phyloP scores from a whole-genome alignment of 1,140 invertebrate species.

The Drosophila repleta region DNA sequence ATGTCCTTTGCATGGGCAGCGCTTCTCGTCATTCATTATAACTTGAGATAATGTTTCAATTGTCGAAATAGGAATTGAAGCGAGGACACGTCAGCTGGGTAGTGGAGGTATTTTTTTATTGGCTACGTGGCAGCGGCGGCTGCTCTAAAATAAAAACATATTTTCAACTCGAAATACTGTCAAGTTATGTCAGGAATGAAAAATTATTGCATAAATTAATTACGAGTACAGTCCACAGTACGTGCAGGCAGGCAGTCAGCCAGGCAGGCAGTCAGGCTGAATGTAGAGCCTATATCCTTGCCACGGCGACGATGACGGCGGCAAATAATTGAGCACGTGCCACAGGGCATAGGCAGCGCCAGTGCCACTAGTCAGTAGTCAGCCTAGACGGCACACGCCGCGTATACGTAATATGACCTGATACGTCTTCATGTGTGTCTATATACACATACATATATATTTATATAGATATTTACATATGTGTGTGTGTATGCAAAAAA shows the following conservation, averaged over 20 bases:
- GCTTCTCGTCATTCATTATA: conserved; percentile 71
- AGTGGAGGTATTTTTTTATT: conserved; percentile 37
- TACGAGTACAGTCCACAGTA: conserved; percentile 42
- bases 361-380: conserved; percentile 13
- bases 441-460: background rate
- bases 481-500: background rate
- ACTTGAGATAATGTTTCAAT: conserved; percentile 67
- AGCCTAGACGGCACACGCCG: conserved; percentile 13
- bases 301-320: conserved; percentile 19
- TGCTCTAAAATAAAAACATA: conserved; percentile 70
- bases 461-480: background rate
- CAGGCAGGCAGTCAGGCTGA: background rate
- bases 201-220: conserved; percentile 83
- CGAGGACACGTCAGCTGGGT: conserved; percentile 39
- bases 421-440: conserved; percentile 25
- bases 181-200: conserved; percentile 78
- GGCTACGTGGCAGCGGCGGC: background rate
- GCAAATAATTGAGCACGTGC: conserved; percentile 67
- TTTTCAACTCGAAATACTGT: conserved; percentile 52
- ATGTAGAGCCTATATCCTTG: conserved; percentile 33
- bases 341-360: conserved; percentile 21
- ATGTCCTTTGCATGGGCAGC: conserved; percentile 44
- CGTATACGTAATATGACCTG: conserved; percentile 64
- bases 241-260: conserved; percentile 33
- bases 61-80: conserved; percentile 36